Base-by-base conservation (phyloP, 92 coral and sea anemone genomes). In the Palythoa heliodiscus region DNA sequence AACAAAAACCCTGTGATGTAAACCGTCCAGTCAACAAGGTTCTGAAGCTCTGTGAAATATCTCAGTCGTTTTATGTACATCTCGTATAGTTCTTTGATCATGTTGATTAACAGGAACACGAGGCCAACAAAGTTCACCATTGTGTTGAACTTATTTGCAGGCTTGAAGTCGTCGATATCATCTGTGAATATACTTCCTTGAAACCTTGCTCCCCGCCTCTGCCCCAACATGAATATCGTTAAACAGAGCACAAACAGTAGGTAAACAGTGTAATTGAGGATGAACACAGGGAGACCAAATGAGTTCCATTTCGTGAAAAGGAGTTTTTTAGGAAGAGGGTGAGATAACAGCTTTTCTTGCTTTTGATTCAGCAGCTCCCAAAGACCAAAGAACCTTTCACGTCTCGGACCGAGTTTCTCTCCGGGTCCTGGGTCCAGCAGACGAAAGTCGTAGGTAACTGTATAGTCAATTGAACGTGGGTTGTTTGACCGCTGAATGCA, bases 351-450 rank as follows among this genome's bases (percentile, higher is more conserved):
- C 0, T 81, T 89, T 19, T 91, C 89, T 37, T 89, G 91, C 52
- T 90, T 76, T 72, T 91, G 87, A 9, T 89, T 70, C 12, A 91
- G 90, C 91, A 93, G 87, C 43, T 84, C 93, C 84, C 84, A 22
- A 57, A 89, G 86, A 8, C 94, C 97, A 76, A 87, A 89, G 73
- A 93, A 93, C 10, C 93, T 90, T 68, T 71, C 69, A 15, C 66
- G 54, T 67, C 64, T 38, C 2, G 93, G 70, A 15, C 85, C 79
- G 54, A 58, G 40, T 50, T 20, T 29, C 53, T 89, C 86, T 40
- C 66, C 81, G 37, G 94, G 93, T 24, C 96, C 98, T 85, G 98
- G 94, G 79, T 95, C 98, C 23, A 95, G 90, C 53, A 93, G 76
- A 38, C 89, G 87, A 83, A 95, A 95, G 82, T 95, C 98, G 61